Percentiles rank a stretch among this genome's conserved stretches.
phyloP scores from a whole-genome alignment of 1,140 invertebrate species.

The Doryteuthis pealeii region DNA sequence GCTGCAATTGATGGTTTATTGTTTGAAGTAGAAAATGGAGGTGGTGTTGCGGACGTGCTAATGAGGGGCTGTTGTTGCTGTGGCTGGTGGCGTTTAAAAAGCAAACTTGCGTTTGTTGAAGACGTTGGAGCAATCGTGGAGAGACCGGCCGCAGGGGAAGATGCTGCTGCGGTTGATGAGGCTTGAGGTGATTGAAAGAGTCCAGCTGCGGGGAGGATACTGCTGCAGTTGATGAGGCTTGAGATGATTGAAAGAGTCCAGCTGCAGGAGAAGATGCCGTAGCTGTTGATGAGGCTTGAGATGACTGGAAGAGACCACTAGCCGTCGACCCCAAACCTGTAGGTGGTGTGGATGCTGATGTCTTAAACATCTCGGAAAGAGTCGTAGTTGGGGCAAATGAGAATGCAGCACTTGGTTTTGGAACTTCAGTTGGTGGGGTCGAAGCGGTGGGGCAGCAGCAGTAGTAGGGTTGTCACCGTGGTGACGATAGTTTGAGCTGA shows the following conservation, averaged over 20 bases:
- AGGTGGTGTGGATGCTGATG: no score
- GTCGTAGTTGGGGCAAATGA: no score
- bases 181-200: not conserved
- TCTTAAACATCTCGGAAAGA: no score
- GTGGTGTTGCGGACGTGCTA: not conserved
- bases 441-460: no score
- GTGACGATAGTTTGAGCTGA: no score
- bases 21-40: not conserved
- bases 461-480: no score
- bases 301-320: no score
- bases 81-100: not conserved
- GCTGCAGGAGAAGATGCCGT: no score
- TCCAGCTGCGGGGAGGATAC: not conserved
- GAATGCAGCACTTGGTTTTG: no score
- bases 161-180: not conserved
- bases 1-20: constrained; percentile 14
- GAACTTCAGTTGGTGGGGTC: no score
- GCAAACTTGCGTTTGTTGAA: not conserved
- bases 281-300: no score
- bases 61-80: not conserved
- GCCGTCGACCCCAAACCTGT: no score
- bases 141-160: not conserved
- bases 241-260: not conserved
- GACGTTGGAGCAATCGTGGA: constrained; percentile 5
- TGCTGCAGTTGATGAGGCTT: not conserved